A percentile compares a stretch with the other conserved stretches of the same genome.
Evolutionary conservation across 2,888 invertebrate genomes (phyloP).

Genomic region (Platycheirus rosarum): DNA sequence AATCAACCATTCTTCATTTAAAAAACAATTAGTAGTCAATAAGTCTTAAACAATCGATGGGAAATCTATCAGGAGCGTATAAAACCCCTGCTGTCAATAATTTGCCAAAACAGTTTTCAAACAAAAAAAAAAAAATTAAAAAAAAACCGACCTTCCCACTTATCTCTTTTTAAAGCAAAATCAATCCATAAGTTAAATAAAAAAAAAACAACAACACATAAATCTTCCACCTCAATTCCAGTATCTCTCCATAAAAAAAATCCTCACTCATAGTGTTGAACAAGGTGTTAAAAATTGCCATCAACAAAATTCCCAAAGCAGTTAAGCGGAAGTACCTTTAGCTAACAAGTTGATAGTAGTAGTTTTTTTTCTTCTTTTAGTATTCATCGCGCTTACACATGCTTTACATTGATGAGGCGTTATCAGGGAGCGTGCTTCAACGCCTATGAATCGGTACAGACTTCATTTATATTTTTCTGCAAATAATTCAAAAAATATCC

Average conservation of each 20-base stretch:
- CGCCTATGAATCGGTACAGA: background rate
- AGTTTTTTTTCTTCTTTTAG: background rate
- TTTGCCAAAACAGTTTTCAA: no score
- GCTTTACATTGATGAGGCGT: conserved; percentile 26
- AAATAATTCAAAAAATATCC: no score
- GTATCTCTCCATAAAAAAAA: background rate
- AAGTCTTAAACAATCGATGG: background rate
- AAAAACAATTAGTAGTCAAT: conserved; percentile 6
- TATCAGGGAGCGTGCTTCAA: background rate
- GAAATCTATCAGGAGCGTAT: background rate
- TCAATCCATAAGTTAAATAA: background rate
- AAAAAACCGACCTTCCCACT: background rate
- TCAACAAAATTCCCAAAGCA: conserved; percentile 13
- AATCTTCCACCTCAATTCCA: background rate
- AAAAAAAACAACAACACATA: background rate
- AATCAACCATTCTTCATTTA: background rate
- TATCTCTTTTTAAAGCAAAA: background rate
- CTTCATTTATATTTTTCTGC: background rate
- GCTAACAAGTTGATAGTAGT: conserved; percentile 12
- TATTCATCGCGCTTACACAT: conserved; percentile 1
- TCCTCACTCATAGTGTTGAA: conserved; percentile 7
- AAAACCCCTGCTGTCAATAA: conserved; percentile 1
- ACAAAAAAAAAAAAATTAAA: background rate
- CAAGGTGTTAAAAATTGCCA: conserved; percentile 22
- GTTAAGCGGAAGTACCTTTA: background rate